A percentile compares a stretch with the other conserved stretches of the same genome.
Conservation (phyloP, 2,113 vertebrate species). For the Noctilio leporinus region DNA sequence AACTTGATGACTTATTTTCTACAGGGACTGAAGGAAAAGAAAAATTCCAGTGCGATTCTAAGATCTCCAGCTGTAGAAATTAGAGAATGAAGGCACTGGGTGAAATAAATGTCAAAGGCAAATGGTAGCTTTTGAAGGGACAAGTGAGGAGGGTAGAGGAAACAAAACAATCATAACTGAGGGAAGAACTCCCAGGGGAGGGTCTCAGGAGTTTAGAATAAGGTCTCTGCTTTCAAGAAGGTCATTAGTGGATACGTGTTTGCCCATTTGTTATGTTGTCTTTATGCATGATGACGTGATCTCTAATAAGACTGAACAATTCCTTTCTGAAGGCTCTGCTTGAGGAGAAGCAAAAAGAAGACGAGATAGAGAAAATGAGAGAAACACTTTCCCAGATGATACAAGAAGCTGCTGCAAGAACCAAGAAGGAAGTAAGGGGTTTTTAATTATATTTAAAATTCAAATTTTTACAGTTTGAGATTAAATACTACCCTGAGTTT, state of each 20-base stretch:
- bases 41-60: neutral
- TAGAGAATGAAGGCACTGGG: neutral
- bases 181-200: neutral
- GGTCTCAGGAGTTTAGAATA: neutral
- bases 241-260: neutral
- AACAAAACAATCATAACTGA: neutral
- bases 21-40: neutral
- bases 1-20: neutral
- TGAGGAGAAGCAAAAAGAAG: conserved; percentile 89
- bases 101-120: neutral
- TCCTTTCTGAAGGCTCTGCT: conserved; percentile 83
- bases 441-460: conserved; percentile 42
- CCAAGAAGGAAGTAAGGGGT: conserved; percentile 86
- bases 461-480: neutral
- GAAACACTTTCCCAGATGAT: conserved; percentile 84
- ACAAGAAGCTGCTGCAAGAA: conserved; percentile 83
- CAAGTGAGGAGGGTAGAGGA: neutral
- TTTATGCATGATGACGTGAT: neutral
- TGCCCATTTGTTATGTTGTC: neutral
- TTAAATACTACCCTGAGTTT: neutral
- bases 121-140: neutral
- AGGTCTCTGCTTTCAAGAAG: neutral
- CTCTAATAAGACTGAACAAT: conserved; percentile 29
- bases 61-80: neutral
- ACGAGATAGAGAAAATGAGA: conserved; percentile 88